Evolutionary conservation across 2,113 vertebrate genomes (phyloP), one percentile per base, ranked within the genome.

Genomic region (Echinops telfairi): DNA sequence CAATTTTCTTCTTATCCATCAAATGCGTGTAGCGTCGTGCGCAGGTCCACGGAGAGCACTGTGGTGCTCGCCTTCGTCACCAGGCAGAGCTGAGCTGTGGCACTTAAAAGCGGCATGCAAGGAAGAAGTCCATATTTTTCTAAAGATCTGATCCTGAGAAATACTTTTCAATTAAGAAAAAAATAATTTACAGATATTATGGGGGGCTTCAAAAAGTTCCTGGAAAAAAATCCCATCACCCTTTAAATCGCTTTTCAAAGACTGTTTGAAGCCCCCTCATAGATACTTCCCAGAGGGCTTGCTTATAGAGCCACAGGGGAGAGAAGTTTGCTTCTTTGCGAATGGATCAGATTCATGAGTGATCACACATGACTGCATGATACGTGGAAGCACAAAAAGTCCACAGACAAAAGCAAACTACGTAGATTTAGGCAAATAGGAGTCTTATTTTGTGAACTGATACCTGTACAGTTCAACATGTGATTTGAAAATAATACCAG

Each of bases 401-500:
- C 64, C 33, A 68, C 22, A 86, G 90, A 94, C 38, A 91, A 78
- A 89, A 89, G 36, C 53, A 87, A 93, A 88, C 20, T 81, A 19
- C 38, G 29, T 71, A 38, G 76, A 86, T 57, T 71, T 71, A 92
- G 62, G 47, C 10, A 85, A 89, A 57, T 75, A 14, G 66, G 60
- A 83, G 53, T 7, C 43, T 89, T 94, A 75, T 62, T 94, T 93
- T 88, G 36, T 85, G 64, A 91, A 76, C 47, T 62, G 22, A 10
- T 73, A 66, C 38, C 33, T 92, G 29, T 91, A 75, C 73, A 85
- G 38, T 86, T 91, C 38, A 73, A n/a, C 27, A 89, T 82, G n/a
- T 89, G 16, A 92, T 83, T 88, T 94, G 90, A 81, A 40, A 92
- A 92, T 90, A 80, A 93, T 86, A 47, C 84, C 9, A 94, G 88